Conservation (phyloP, 2,113 vertebrate species). For the Sebastes fasciatus region DNA sequence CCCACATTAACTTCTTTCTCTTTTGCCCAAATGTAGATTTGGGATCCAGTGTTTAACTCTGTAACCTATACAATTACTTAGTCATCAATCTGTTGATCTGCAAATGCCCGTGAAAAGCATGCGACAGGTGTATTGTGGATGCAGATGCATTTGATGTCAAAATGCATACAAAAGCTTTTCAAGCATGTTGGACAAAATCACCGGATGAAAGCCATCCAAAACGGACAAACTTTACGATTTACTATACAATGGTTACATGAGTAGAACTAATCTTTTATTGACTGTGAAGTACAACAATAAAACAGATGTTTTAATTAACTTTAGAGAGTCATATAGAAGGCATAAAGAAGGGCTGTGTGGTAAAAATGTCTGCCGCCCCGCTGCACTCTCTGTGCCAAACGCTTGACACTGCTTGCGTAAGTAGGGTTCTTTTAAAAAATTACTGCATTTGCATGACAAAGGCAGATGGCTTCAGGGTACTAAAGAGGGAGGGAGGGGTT, state of each 20-base stretch:
- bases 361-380: slow-evolving; percentile 56
- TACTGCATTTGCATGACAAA: slow-evolving; percentile 86
- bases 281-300: slow-evolving; percentile 31
- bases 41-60: not conserved
- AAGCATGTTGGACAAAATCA: slow-evolving; percentile 12
- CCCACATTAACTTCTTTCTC: not conserved
- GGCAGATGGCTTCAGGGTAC: slow-evolving; percentile 65
- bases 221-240: not conserved
- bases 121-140: not conserved
- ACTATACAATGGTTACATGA: slow-evolving; percentile 23
- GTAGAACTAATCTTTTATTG: slow-evolving; percentile 31
- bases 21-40: not conserved
- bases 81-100: not conserved
- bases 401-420: slow-evolving; percentile 83
- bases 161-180: not conserved
- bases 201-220: not conserved
- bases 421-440: slow-evolving; percentile 78
- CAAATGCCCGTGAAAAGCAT: not conserved
- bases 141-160: slow-evolving; percentile 5
- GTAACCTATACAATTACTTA: not conserved
- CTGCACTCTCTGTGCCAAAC: slow-evolving; percentile 73
- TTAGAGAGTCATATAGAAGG: slow-evolving; percentile 32
- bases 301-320: slow-evolving; percentile 47
- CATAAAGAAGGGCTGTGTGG: slow-evolving; percentile 59
- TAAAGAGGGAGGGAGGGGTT: slow-evolving; percentile 50